Evolutionary conservation across 2,113 vertebrate species (phyloP).

Genomic region (Callorhinus ursinus): DNA sequence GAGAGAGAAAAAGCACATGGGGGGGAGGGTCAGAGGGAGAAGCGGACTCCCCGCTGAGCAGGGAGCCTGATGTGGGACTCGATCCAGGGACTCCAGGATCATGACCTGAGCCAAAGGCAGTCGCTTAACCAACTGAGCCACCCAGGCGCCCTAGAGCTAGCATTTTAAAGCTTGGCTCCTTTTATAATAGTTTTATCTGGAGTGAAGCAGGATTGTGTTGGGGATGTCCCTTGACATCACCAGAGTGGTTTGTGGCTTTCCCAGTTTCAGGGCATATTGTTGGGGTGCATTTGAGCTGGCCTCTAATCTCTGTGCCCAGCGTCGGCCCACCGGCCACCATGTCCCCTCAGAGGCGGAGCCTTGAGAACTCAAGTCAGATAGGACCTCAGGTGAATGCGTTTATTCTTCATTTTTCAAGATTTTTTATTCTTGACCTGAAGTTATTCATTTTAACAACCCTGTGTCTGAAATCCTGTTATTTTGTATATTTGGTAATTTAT

Average conservation of each 20-base stretch:
- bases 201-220: not conserved
- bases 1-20: too few relatives aligned
- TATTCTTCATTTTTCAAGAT: not conserved
- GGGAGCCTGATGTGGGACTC: too few relatives aligned
- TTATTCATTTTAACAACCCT: not conserved
- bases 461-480: not conserved
- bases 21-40: too few relatives aligned
- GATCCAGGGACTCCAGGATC: too few relatives aligned
- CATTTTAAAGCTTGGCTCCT: not conserved
- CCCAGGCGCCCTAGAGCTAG: not conserved
- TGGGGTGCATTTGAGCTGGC: too few relatives aligned
- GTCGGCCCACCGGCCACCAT: fast-evolving
- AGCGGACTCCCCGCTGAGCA: too few relatives aligned
- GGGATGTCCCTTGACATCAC: not conserved
- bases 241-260: not conserved
- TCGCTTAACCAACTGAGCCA: too few relatives aligned
- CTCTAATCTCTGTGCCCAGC: fast-evolving
- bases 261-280: not conserved
- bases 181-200: not conserved
- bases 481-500: slow-evolving; percentile 1
- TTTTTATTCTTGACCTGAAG: slow-evolving; percentile 7
- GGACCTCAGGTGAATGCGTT: not conserved
- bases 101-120: too few relatives aligned
- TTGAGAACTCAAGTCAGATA: not conserved
- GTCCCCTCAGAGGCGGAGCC: not conserved